Conservation (phyloP, 2,797 vertebrate genomes). For the Rhinichthys osculus region DNA sequence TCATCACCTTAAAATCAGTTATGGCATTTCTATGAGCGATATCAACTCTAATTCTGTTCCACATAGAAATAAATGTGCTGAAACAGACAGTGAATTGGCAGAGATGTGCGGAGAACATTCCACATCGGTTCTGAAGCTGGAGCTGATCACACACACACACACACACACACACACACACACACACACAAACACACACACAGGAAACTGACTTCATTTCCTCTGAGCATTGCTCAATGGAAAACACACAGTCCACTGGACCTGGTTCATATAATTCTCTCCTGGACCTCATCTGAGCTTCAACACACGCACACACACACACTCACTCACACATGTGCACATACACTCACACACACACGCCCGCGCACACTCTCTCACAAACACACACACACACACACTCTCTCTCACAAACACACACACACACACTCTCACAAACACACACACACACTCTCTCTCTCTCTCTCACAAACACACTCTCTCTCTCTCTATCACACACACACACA, state of each 20-base stretch:
- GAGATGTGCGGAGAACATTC: constrained; percentile 21
- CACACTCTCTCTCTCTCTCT: no score
- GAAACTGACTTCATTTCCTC: constrained; percentile 60
- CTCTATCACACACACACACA: no score
- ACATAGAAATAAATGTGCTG: constrained; percentile 12
- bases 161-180: constrained; percentile 7
- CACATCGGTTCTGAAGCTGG: constrained; percentile 25
- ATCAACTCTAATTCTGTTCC: not conserved
- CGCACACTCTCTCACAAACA: no score
- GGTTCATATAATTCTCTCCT: constrained; percentile 23
- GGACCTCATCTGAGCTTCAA: constrained; percentile 22
- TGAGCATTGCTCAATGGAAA: constrained; percentile 50
- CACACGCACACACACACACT: constrained; percentile 15
- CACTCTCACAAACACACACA: no score
- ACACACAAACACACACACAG: constrained; percentile 32
- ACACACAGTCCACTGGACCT: constrained; percentile 33
- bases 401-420: no score
- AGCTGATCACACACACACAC: not conserved
- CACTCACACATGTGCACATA: not conserved
- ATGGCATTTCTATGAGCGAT: not conserved
- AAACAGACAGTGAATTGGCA: constrained; percentile 14
- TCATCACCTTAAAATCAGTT: constrained; percentile 22
- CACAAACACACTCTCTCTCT: no score
- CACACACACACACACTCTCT: no score
- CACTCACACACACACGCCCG: no score